Percentiles rank a stretch among this genome's conserved stretches.
phyloP scores from a whole-genome alignment of 2,797 vertebrate species.

The Rhadinocentrus ornatus region DNA sequence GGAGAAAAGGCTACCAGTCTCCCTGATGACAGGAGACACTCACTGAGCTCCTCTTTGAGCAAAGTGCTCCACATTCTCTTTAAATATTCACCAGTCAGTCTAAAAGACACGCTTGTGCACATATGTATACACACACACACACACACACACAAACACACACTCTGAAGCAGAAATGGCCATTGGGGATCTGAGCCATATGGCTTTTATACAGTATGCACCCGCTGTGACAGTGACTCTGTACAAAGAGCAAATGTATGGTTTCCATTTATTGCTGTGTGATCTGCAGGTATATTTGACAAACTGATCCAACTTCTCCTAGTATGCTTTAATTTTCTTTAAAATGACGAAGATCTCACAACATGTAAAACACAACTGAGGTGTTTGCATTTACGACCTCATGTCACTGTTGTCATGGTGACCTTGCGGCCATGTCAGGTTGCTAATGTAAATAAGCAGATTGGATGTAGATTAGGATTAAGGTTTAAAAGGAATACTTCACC shows the following conservation, averaged over 20 bases:
- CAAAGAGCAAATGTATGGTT: conserved; percentile 53
- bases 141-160: conserved; percentile 12
- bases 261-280: conserved; percentile 38
- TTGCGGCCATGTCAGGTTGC: background rate
- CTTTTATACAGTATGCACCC: conserved; percentile 46
- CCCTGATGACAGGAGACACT: conserved; percentile 65
- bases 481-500: conserved; percentile 12
- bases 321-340: background rate
- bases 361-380: background rate
- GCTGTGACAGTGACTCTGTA: conserved; percentile 46
- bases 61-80: conserved; percentile 69
- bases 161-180: conserved; percentile 14
- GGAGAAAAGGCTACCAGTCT: conserved; percentile 30
- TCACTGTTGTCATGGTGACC: conserved; percentile 11
- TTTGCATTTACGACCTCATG: background rate
- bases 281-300: conserved; percentile 6
- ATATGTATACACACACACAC: background rate
- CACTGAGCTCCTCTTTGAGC: conserved; percentile 62
- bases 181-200: conserved; percentile 40
- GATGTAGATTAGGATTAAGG: conserved; percentile 29
- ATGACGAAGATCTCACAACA: background rate
- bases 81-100: conserved; percentile 72
- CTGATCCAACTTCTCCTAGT: background rate
- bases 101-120: conserved; percentile 11
- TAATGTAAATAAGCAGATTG: conserved; percentile 15